A percentile compares a stretch with the other conserved stretches of the same genome.
Conservation (phyloP, 2,797 vertebrate species). For the Phoeniculus purpureus region DNA sequence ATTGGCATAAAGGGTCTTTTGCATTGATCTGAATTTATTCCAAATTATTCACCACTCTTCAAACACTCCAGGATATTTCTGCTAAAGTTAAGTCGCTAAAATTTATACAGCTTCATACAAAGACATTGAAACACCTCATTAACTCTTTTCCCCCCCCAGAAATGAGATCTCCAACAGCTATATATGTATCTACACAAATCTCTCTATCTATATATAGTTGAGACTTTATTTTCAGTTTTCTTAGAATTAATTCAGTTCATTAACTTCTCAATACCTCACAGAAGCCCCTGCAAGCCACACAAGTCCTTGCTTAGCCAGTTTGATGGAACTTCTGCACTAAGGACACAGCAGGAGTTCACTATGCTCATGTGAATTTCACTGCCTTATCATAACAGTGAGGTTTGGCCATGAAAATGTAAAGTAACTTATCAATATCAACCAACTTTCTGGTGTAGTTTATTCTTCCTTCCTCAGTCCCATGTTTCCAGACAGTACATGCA, state of each 20-base stretch:
- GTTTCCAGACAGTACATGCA: neutral
- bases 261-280: constrained; percentile 54
- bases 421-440: neutral
- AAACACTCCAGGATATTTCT: constrained; percentile 15
- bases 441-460: neutral
- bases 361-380: constrained; percentile 5
- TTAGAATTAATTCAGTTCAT: constrained; percentile 58
- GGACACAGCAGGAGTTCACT: neutral
- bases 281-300: neutral
- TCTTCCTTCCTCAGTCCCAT: neutral
- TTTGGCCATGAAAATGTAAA: neutral
- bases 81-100: constrained; percentile 35
- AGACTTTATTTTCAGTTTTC: constrained; percentile 61
- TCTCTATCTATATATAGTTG: neutral
- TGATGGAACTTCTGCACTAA: neutral
- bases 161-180: constrained; percentile 25
- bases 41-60: constrained; percentile 44
- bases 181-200: neutral
- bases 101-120: constrained; percentile 44
- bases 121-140: constrained; percentile 63
- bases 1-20: constrained; percentile 14
- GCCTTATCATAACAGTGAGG: neutral
- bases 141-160: constrained; percentile 41
- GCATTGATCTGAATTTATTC: constrained; percentile 50
- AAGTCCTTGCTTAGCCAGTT: constrained; percentile 6